Evolutionary conservation across 2,888 invertebrate genomes (phyloP), one percentile per base, ranked within the genome.

Genomic region (Nowickia ferox): DNA sequence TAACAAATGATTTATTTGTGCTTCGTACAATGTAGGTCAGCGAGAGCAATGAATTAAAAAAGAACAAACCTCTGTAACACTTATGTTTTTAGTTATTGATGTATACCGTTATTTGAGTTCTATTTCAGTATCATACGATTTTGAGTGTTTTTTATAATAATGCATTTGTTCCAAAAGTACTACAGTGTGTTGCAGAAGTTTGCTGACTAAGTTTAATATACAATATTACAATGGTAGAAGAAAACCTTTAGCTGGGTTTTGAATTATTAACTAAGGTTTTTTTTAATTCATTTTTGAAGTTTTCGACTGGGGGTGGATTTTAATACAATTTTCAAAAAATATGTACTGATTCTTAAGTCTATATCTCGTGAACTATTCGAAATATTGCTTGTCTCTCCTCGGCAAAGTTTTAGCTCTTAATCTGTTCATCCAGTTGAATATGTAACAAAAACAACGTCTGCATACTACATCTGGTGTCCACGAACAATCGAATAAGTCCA

Each of bases 391-490:
- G 17, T 51, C 17, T 17, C 9, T 51, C n/a, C n/a, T 51, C 51
- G 17, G n/a, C 51, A 51, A 51, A 51, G 3, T 51, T 51, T 51
- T 51, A n/a, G 2, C 51, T 51, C 51, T n/a, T 51, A 51, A 17
- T 75, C 63, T 65, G 48, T 48, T 66, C n/a, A 76, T 76, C 42
- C 76, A 76, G 51, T 76, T 59, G 61, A 74, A 61, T 48, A 74
- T 46, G 46, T 74, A 74, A 75, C 38, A 63, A 75, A 63, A 48
- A 66, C 77, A 66, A 77, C 55, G 65, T 57, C 77, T 65, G 63
- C 53, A 76, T 76, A 76, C 75, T 55, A 48, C 44, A 76, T 76
- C 76, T 76, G 53, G 42, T 66, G 53, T 66, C 66, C 55, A 76
- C 66, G 66, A 66, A 76, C 76, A 66, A 57, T 65, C 76, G 57